These are phyloP conservation scores for Alectoris magna DNA, from an alignment of 2,797 vertebrate species.

Conservation along the genomic window DNA sequence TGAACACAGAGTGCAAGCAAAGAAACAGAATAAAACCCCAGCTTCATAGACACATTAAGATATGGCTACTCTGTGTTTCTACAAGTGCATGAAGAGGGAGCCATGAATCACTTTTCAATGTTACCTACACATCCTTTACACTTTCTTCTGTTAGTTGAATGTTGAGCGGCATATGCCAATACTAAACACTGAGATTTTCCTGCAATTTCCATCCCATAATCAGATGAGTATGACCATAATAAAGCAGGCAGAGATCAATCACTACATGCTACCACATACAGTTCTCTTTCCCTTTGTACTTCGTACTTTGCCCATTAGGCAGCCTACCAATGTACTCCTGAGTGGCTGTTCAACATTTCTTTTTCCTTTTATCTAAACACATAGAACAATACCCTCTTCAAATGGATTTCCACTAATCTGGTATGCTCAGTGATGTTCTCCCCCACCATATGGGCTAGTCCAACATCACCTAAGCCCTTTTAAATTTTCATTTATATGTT, in stretches of 20 bases:
- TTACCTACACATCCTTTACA: not conserved
- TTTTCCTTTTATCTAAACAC: not conserved
- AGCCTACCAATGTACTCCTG: not conserved
- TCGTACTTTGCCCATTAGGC: not conserved
- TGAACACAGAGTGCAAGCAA: not conserved
- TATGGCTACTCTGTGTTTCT: rapidly evolving
- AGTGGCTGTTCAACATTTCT: not conserved
- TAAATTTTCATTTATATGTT: not conserved
- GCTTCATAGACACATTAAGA: not conserved
- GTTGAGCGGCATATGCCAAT: rapidly evolving
- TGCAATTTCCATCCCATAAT: not conserved
- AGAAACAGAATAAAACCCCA: not conserved
- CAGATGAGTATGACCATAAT: not conserved
- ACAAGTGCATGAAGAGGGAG: not conserved
- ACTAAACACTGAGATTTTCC: not conserved
- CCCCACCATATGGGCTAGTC: not conserved
- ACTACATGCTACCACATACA: not conserved
- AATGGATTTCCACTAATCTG: not conserved
- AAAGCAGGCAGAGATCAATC: not conserved
- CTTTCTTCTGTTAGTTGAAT: not conserved
- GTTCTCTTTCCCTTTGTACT: not conserved
- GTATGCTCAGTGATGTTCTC: not conserved
- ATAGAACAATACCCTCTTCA: not conserved
- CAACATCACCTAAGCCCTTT: not conserved
- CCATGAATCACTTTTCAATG: not conserved